Evolutionary conservation across 2,113 vertebrate species (phyloP).

Genomic region (Nycticorax nycticorax): DNA sequence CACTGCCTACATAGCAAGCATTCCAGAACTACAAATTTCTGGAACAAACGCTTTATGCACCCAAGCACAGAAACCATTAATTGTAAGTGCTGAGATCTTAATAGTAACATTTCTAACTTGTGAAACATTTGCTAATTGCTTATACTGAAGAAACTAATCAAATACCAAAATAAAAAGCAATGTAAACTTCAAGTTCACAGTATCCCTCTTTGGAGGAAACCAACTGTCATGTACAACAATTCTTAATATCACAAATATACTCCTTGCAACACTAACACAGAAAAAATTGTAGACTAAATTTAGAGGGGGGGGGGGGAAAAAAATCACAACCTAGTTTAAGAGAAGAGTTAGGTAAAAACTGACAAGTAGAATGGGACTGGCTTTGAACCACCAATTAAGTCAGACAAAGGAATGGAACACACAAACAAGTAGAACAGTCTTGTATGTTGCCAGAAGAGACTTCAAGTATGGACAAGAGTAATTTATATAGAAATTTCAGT

Average conservation of each 20-base stretch:
- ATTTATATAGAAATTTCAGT: neutral
- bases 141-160: neutral
- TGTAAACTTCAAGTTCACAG: neutral
- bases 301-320: rapidly evolving
- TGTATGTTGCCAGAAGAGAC: neutral
- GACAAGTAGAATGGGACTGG: neutral
- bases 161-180: neutral
- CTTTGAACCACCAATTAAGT: neutral
- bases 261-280: neutral
- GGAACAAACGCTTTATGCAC: neutral
- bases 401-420: neutral
- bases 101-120: neutral
- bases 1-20: conserved; percentile 13
- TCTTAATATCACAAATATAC: neutral
- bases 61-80: neutral
- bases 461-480: neutral
- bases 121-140: neutral
- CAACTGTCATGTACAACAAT: neutral
- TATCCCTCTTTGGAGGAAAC: neutral
- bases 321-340: neutral
- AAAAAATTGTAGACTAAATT: neutral
- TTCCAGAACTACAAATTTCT: conserved; percentile 21
- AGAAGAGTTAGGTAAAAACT: neutral
- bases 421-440: neutral
- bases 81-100: neutral